phyloP scores from a whole-genome alignment of 2,888 invertebrate species.

The Lasioglossum morio region DNA sequence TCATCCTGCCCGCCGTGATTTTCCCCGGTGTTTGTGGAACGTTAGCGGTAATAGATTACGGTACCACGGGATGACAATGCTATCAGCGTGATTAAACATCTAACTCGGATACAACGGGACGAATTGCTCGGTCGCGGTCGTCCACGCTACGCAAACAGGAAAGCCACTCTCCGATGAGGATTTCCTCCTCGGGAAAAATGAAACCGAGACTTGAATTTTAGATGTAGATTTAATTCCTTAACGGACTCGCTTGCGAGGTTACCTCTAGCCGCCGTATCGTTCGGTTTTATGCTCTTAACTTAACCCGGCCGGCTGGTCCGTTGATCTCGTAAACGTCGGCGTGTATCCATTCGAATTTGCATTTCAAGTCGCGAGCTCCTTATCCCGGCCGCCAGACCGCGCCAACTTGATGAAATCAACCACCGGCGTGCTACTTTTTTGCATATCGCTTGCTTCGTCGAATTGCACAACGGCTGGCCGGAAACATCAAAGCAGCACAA shows the following conservation, averaged over 20 bases:
- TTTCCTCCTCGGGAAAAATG: not conserved
- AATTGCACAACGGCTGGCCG: conserved; percentile 33
- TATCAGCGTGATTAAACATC: not conserved
- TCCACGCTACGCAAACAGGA: not conserved
- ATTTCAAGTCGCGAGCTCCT: conserved; percentile 63
- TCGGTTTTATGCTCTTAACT: conserved; percentile 49
- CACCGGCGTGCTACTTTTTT: conserved; percentile 44
- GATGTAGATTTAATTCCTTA: conserved; percentile 1
- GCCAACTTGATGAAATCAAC: conserved; percentile 66
- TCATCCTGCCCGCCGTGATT: conserved; percentile 21
- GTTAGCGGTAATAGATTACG: conserved; percentile 24
- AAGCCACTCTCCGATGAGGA: not conserved
- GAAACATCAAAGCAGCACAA: not conserved
- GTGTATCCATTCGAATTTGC: conserved; percentile 69
- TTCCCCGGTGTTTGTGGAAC: not conserved
- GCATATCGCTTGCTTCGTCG: conserved; percentile 38
- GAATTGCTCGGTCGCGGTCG: not conserved
- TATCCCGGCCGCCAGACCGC: conserved; percentile 49
- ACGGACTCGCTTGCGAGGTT: not conserved
- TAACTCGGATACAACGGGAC: not conserved
- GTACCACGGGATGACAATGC: not conserved
- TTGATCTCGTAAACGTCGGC: conserved; percentile 72
- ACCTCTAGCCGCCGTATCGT: conserved; percentile 26
- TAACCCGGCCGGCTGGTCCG: conserved; percentile 48
- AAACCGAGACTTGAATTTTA: conserved; percentile 1